Evolutionary conservation across 2,888 invertebrate genomes (phyloP).

Genomic region (Phytoseiulus persimilis): DNA sequence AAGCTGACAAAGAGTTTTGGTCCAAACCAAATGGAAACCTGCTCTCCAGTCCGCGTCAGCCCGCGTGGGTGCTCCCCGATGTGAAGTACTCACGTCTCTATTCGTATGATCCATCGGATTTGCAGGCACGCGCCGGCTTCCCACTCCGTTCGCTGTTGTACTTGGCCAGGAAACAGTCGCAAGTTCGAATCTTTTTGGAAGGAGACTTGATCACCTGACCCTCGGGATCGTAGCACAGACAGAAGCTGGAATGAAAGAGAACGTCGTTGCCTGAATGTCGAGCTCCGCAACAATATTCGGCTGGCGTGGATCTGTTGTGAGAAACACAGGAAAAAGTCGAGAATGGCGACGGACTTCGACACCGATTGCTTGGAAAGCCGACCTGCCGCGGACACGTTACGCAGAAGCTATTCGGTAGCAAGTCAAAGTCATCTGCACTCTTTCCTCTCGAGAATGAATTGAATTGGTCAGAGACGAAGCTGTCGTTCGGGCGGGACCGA

Average conservation of each 20-base stretch:
- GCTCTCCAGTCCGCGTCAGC: no score
- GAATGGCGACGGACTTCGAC: no score
- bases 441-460: background rate
- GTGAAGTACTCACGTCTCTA: background rate
- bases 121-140: background rate
- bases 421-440: background rate
- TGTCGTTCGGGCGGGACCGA: background rate
- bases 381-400: no score
- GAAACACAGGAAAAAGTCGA: no score
- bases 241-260: constrained; percentile 8
- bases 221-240: constrained; percentile 32
- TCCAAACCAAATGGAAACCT: no score
- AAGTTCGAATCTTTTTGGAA: constrained; percentile 12
- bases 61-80: no score
- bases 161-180: constrained; percentile 8
- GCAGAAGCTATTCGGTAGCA: no score
- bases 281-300: no score
- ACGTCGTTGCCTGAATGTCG: no score
- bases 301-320: no score
- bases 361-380: no score
- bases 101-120: constrained; percentile 15
- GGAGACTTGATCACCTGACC: constrained; percentile 23
- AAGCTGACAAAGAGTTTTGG: no score
- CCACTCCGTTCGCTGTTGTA: constrained; percentile 8
- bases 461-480: background rate